phyloP scores from a whole-genome alignment of 2,797 vertebrate species.

The Manis pentadactyla region DNA sequence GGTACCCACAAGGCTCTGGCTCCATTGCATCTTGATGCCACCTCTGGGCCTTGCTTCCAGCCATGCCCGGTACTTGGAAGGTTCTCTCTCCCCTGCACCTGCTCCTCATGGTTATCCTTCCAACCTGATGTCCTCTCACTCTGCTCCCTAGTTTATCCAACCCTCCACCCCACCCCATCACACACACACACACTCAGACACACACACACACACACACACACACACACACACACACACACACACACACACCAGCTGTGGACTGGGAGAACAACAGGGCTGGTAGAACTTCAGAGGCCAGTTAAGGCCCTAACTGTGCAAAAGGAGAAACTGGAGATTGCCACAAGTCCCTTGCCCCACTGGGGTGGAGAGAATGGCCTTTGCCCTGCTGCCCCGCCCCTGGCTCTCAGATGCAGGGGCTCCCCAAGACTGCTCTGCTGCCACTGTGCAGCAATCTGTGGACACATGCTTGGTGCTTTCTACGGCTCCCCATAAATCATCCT shows the following conservation, averaged over 20 bases:
- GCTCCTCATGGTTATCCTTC: neutral
- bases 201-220: neutral
- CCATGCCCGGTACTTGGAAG: neutral
- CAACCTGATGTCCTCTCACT: neutral
- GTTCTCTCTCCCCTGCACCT: neutral
- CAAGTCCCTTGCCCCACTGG: rapidly evolving
- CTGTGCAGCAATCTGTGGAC: neutral
- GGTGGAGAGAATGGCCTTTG: neutral
- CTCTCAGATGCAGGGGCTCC: neutral
- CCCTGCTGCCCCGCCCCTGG: neutral
- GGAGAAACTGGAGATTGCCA: neutral
- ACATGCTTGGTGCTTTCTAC: neutral
- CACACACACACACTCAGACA: neutral
- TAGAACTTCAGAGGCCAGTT: neutral
- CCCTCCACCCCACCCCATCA: too few species aligned
- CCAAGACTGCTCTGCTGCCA: neutral
- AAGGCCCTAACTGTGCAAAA: neutral
- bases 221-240: neutral
- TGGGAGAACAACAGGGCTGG: neutral
- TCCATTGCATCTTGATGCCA: rapidly evolving
- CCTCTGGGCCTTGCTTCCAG: neutral
- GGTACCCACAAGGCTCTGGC: neutral
- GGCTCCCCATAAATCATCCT: constrained; percentile 68
- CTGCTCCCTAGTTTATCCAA: neutral
- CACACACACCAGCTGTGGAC: neutral